Evolutionary conservation across 1,140 invertebrate species (phyloP), one percentile per base, ranked within the genome.

Genomic region (Dreissena rostriformis): DNA sequence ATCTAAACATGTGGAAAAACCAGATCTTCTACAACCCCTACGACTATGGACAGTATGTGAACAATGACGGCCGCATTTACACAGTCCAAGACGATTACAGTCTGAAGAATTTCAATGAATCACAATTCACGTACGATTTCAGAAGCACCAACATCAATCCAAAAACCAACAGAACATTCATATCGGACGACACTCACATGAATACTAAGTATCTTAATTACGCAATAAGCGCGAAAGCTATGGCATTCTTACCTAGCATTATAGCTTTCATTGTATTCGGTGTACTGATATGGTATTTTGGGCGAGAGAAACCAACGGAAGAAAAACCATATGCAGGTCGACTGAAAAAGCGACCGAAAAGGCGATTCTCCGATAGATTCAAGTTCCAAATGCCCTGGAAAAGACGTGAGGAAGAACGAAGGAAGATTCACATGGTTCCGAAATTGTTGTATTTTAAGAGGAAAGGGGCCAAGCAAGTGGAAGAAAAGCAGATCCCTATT

Each of bases 1-100:
- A 95, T 88, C 86, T 95, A 61, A 95, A 95, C 90, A 95, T 95
- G 95, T 95, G 95, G 95, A 95, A 95, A 88, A 95, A 95, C 89
- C 95, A 95, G 90, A 94, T 95, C 39, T 95, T 95, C 86, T 95
- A 95, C 82, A 78, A 84, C 57, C 95, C 95, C 0, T 90, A 87
- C 74, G 93, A 94, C 78, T 95, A 94, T 86, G 95, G 94, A 15
- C 95, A 95, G 88, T 95, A 95, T 85, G 91, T 90, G 12, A 93
- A 92, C 84, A 82, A 91, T 22, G 89, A 93, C 19, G 88, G 93
- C 26, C 93, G 93, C 79, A 94, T 95, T 28, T 92, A 92, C 85
- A 95, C 94, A 19, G 93, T 95, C 17, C 87, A 83, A 39, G 93
- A 94, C 86, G 79, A 88, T 11, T 91, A 90, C 51, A 87, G 94